Base-by-base conservation (phyloP, 2,888 invertebrate genomes). In the Rhingia rostrata region DNA sequence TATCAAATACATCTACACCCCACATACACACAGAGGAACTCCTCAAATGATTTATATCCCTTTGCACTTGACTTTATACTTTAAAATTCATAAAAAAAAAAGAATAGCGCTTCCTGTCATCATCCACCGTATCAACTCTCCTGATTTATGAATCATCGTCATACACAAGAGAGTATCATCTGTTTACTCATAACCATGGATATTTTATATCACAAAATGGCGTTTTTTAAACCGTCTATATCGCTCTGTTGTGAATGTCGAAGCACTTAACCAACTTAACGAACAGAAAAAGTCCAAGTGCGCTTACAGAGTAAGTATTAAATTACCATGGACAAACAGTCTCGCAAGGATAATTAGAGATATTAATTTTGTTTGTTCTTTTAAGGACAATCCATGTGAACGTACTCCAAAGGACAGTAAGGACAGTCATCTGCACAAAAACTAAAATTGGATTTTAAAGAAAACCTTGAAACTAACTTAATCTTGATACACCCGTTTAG, bases 131-230 rank as follows among this genome's bases (percentile, higher is more conserved):
- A 14, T n/a, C n/a, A n/a, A 7, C 12, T 37, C 64, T 37, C n/a
- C 39, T 67, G 54, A 54, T 67, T 67, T 67, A 54, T 67, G 67
- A 67, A 67, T 35, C 35, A 10, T n/a, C 53, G 10, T 7, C 41
- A 41, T 12, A 53, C 32, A n/a, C 12, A 14, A 22, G 22, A 22
- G 22, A 22, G 12, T 30, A 22, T 12, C 30, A 37, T 49, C 39
- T 37, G n/a, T 14, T 64, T 54, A 33, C 3, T 0, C 54, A 33
- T n/a, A 43, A 35, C 10, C 66, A 67, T 54, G 54, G 67, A 67
- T 54, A 67, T 49, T 67, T 30, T 35, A 54, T 35, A 35, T 33
- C 10, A 22, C 22, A 51, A 39, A 63, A 49, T 49, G 63, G 12
- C 47, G 5, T 49, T 12, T n/a, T n/a, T 10, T 30, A 5, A 4